Evolutionary conservation across 2,113 vertebrate species (phyloP).

Genomic region (Butorides virescens): DNA sequence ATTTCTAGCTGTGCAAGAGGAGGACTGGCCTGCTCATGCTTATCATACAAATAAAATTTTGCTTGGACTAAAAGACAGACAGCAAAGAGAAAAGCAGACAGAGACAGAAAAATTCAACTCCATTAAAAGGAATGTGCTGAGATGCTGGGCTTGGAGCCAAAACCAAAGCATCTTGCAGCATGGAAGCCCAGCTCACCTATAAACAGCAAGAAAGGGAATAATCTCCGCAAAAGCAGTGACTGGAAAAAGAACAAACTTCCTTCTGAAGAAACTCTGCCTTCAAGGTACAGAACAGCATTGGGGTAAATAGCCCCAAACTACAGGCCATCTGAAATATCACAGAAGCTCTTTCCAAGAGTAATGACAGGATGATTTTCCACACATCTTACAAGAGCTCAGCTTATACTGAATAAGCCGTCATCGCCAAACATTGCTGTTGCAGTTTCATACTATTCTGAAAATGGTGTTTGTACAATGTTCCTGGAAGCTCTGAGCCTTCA

Average conservation of each 20-base stretch:
- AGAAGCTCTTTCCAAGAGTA: neutral
- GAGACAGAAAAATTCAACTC: neutral
- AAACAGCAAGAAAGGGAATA: neutral
- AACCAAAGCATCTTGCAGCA: neutral
- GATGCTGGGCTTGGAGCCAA: conserved; percentile 14
- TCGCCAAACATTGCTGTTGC: neutral
- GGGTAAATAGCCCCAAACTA: neutral
- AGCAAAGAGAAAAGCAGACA: neutral
- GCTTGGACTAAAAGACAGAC: neutral
- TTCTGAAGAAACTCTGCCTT: neutral
- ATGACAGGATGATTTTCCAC: neutral
- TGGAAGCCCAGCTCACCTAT: neutral
- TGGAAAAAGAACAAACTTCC: neutral
- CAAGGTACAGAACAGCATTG: neutral
- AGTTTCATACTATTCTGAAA: neutral
- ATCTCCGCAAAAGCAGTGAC: neutral
- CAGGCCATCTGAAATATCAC: neutral
- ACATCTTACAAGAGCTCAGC: neutral
- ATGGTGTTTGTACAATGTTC: neutral
- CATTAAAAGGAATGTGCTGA: neutral
- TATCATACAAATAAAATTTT: neutral
- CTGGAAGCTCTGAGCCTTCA: neutral
- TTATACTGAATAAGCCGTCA: neutral
- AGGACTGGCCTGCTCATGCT: neutral
- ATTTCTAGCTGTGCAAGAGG: neutral